Evolutionary conservation across 2,797 vertebrate genomes (phyloP).

Genomic region (Ptychadena robeensis): DNA sequence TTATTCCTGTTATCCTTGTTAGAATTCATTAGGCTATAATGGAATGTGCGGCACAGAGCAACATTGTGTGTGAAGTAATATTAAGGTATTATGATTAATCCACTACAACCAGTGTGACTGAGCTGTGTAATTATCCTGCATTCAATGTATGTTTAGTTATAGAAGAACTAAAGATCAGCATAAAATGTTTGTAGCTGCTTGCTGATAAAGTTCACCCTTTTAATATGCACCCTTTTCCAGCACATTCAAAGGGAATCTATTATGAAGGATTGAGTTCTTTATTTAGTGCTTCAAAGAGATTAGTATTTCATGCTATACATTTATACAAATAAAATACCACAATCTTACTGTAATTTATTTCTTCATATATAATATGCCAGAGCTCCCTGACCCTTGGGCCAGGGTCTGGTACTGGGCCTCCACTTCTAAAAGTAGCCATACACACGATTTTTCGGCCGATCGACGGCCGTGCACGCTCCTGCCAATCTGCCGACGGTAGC

Average conservation of each 20-base stretch:
- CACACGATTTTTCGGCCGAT: no score
- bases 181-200: background rate
- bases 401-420: no score
- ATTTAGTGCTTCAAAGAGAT: background rate
- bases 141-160: background rate
- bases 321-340: background rate
- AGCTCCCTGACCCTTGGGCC: no score
- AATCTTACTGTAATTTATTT: no score
- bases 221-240: background rate
- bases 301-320: background rate
- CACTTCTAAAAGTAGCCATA: no score
- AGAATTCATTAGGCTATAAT: slow-evolving; percentile 25
- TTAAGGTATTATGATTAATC: slow-evolving; percentile 9
- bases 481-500: no score
- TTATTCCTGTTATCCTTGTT: slow-evolving; percentile 16
- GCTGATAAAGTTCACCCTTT: background rate
- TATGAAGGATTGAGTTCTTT: no score
- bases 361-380: no score
- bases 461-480: no score
- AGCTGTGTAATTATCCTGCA: background rate
- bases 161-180: background rate
- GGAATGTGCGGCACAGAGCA: background rate
- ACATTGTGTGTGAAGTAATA: slow-evolving; percentile 8
- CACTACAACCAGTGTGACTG: background rate
- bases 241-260: background rate